Base-by-base conservation (phyloP, 2,888 invertebrate species). In the Lysandra bellargus region DNA sequence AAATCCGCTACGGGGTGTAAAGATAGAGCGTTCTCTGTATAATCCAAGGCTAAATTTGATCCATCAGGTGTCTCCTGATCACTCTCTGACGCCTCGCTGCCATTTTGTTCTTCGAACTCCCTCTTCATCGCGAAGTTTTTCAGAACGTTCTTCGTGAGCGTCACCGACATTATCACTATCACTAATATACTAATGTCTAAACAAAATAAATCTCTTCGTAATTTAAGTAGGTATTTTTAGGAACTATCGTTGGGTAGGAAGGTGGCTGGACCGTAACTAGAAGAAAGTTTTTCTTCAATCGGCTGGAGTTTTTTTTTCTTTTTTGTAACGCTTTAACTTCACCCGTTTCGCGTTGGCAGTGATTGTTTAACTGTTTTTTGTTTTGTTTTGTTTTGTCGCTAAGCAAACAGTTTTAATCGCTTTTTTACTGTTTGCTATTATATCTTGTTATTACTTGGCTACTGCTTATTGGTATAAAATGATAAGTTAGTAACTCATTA, bases 221-320 rank as follows among this genome's bases (percentile, higher is more conserved):
- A 89, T 92, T 92, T 88, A 87, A 88, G 84, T 88, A 95, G 95
- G 95, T 95, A 95, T 90, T 93, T 88, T 87, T 95, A 95, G 95
- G 95, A 95, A 95, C 95, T 95, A 94, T 95, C 95, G 95, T 95
- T 95, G 94, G 94, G 89, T 92, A 88, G 89, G 91, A 92, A 92
- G 92, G 91, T 89, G 92, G 89, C 93, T 94, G 93, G 88, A 91
- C 87, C 89, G 82, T 87, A 86, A 86, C 85, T 88, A 84, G 75
- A 84, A 84, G 82, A 83, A 80, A 80, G 79, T 80, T 79, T 33
- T 74, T 53, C 75, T 30, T 80, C 69, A 69, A 80, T 80, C 14
- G 44, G 74, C 75, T 75, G 74, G 30, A 78, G 76, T 49, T 78
- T 78, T n/a, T 49, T 69, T 80, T 60, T 76, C 79, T 44, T 74